phyloP scores from a whole-genome alignment of 2,888 invertebrate species.

The Sphinx pinastri region DNA sequence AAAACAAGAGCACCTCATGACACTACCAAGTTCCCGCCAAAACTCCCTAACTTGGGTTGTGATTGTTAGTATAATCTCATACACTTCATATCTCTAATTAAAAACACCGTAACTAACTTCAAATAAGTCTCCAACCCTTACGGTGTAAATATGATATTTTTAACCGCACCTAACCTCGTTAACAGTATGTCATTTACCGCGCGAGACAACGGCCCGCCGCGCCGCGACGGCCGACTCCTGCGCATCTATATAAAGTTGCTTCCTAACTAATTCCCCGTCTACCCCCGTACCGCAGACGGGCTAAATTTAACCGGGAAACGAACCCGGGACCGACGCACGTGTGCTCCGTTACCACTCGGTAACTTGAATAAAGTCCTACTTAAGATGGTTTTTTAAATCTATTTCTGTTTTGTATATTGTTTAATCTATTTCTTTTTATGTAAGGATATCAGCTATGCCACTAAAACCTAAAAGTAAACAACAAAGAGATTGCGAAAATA shows the following conservation, averaged over 20 bases:
- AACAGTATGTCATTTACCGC: slow-evolving; percentile 48
- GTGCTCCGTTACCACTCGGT: slow-evolving; percentile 74
- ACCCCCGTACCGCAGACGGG: slow-evolving; percentile 47
- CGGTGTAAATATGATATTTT: not conserved
- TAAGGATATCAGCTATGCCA: slow-evolving; percentile 29
- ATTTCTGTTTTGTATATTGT: not conserved
- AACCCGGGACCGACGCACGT: slow-evolving; percentile 70
- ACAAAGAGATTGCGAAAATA: not conserved
- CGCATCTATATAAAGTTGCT: slow-evolving; percentile 81
- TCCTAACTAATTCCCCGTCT: slow-evolving; percentile 64
- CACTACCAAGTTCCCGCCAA: no score
- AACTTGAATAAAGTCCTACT: slow-evolving; percentile 65
- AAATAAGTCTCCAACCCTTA: not conserved
- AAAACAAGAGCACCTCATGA: no score
- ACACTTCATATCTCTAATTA: not conserved
- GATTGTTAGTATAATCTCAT: no score
- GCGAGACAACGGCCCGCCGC: slow-evolving; percentile 49
- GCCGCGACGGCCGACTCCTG: slow-evolving; percentile 52
- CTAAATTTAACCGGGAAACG: slow-evolving; percentile 79
- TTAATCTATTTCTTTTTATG: slow-evolving; percentile 2
- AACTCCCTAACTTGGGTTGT: no score
- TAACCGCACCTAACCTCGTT: slow-evolving; percentile 50
- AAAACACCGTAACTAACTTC: not conserved
- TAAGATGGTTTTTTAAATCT: slow-evolving; percentile 16
- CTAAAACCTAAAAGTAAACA: not conserved